A percentile compares a stretch with the other conserved stretches of the same genome.
Evolutionary conservation across 2,888 invertebrate genomes (phyloP).

Genomic region (Endotricha flammealis): DNA sequence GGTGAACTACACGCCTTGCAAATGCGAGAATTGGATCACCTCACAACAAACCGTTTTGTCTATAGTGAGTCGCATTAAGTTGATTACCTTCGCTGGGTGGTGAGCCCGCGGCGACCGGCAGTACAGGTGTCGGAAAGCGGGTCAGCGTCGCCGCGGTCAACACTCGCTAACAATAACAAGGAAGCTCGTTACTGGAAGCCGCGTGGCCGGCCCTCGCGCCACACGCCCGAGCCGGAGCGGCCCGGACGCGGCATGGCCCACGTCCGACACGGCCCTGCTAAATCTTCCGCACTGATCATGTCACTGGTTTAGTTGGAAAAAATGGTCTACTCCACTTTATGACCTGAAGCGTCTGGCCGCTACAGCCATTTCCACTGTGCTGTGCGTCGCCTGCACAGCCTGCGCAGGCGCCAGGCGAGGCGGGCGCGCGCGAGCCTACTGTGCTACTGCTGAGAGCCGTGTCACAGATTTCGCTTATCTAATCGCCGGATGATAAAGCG

Average conservation of each 20-base stretch:
- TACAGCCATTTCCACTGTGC: not conserved
- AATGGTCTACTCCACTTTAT: too few relatives aligned
- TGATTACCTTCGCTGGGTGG: too few relatives aligned
- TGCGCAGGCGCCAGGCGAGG: conserved; percentile 26
- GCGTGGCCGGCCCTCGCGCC: conserved; percentile 16
- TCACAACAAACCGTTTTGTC: too few relatives aligned
- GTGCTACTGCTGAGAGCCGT: conserved; percentile 46
- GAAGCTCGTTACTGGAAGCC: conserved; percentile 23
- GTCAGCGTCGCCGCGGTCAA: conserved; percentile 44
- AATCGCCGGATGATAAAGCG: conserved; percentile 59
- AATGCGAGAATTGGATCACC: too few relatives aligned
- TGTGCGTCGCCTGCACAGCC: conserved; percentile 2
- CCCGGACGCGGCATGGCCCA: conserved; percentile 17
- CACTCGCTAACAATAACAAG: conserved; percentile 54
- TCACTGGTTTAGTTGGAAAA: too few relatives aligned
- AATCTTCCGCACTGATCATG: too few relatives aligned
- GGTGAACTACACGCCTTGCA: too few relatives aligned
- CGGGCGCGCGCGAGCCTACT: conserved; percentile 45
- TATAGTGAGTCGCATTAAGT: too few relatives aligned
- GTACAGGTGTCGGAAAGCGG: conserved; percentile 21
- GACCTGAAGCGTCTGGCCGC: too few relatives aligned
- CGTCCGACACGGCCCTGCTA: not conserved
- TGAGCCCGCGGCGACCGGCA: not conserved
- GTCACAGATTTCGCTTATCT: conserved; percentile 55
- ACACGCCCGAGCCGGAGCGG: conserved; percentile 18